A percentile compares a stretch with the other conserved stretches of the same genome.
Evolutionary conservation across 2,888 invertebrate genomes (phyloP).

Genomic region (Cosmopolites sordidus): DNA sequence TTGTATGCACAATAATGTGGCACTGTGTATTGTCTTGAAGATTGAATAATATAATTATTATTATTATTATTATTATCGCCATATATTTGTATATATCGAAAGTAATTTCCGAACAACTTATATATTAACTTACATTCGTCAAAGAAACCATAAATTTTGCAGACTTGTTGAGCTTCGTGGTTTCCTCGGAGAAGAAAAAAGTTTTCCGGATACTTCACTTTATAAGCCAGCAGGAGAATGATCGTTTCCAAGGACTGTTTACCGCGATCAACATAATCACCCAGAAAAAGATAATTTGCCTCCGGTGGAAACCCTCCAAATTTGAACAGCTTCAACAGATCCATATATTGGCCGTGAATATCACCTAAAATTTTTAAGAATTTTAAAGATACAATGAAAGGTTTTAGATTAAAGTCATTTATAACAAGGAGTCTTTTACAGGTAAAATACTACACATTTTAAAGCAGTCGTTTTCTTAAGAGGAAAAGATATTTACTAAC

Average conservation of each 20-base stretch:
- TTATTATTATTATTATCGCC: no score
- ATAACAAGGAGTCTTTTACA: no score
- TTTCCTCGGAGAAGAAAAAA: constrained; percentile 65
- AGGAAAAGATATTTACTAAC: no score
- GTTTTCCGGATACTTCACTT: constrained; percentile 67
- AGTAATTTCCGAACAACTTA: no score
- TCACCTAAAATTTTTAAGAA: constrained; percentile 48
- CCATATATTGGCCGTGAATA: constrained; percentile 63
- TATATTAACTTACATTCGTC: constrained; percentile 61
- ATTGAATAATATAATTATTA: no score
- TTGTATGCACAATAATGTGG: no score
- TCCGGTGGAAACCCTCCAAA: constrained; percentile 65
- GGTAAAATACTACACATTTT: no score
- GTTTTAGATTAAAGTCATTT: not conserved
- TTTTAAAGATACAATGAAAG: not conserved
- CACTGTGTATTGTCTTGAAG: no score
- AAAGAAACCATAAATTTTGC: constrained; percentile 61
- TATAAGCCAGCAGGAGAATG: constrained; percentile 61
- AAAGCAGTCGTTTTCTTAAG: no score
- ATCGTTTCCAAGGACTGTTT: constrained; percentile 63
- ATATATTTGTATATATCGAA: no score
- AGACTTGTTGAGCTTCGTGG: constrained; percentile 64
- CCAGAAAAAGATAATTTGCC: constrained; percentile 62
- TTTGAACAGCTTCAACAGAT: constrained; percentile 59
- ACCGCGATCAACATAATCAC: constrained; percentile 60